Base-by-base conservation (phyloP, 2,888 invertebrate genomes). In the Rugalucina vietnamica region DNA sequence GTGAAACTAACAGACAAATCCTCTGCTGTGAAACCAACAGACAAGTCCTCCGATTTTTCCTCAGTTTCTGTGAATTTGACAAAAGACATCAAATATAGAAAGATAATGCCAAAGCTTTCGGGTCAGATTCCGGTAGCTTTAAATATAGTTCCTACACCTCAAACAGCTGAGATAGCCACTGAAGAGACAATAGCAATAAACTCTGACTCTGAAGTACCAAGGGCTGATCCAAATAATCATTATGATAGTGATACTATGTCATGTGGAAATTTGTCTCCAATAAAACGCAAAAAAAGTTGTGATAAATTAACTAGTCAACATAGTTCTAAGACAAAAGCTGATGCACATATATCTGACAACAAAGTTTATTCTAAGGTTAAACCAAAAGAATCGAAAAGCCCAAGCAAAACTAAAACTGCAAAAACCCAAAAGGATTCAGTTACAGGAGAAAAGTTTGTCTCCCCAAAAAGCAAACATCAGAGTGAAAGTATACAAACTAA, bases 1-100 rank as follows among this genome's bases (percentile, higher is more conserved):
- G 36, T 76, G 73, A 43, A 85, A 82, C 24, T 73, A 54, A 24
- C 85, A 79, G 24, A 85, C n/a, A n/a, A n/a, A n/a, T n/a, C n/a
- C n/a, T n/a, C n/a, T n/a, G n/a, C n/a, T n/a, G n/a, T n/a, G n/a
- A n/a, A n/a, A n/a, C n/a, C n/a, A n/a, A n/a, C n/a, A n/a, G n/a
- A n/a, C n/a, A n/a, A n/a, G n/a, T n/a, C n/a, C 65, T 73, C 72
- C 29, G 27, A 43, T 39, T 49, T 49, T 49, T 12, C 43, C 60
- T 37, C 72, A 79, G 69, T 80, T 70, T 65, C 73, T 60, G 36
- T 76, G 73, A 43, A 85, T 85, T 27, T 73, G 39, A 24, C 85
- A 79, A 32, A 85, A 78, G 74, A 71, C 65, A 36, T 24, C 37
- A 34, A 36, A 60, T 60, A 60, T 27, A 60, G 29, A 60, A 60